Base-by-base conservation (phyloP, 2,113 vertebrate species). In the Sturnira hondurensis region DNA sequence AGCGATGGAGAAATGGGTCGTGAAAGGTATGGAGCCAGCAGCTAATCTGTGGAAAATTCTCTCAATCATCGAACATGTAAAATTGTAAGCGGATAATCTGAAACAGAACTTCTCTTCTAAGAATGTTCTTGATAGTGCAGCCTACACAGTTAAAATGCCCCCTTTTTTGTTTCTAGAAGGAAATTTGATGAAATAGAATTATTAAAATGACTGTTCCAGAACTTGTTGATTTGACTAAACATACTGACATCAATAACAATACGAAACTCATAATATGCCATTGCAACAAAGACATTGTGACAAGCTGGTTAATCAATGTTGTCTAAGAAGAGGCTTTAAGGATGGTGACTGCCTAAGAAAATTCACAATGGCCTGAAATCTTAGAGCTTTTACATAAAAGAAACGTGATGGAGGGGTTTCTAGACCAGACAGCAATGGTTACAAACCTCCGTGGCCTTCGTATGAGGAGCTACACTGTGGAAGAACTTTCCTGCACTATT, bases 41-140 rank as follows among this genome's bases (percentile, higher is more conserved):
- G 83, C 61, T 93, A 61, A 89, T 47, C 65, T 20, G 58, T 78
- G 54, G 83, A 47, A 96, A 96, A 93, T 88, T 61, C 54, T 87
- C n/a, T 38, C 61, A 52, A 16, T 93, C 73, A 67, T 56, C 94
- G 56, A 93, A 68, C n/a, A 81, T 43, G 56, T 73, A 67, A 81
- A 91, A 65, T 14, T 71, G 56, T 45, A 41, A 86, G 73, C 83
- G 85, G 92, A 63, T 95, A 85, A 97, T 91, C 36, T 61, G 68
- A 95, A 96, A 86, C 89, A 97, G 54, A 89, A 93, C 20, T 86
- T 82, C 36, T 4, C 68, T 73, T 81, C 56, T 38, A 61, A 82
- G 86, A 93, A 89, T 67, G 54, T 12, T 22, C 31, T 86, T 61
- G 68, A 73, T 86, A 67, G 86, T 73, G 26, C 16, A 28, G 36